Conservation (phyloP, 2,888 invertebrate genomes). For the Dromius quadrimaculatus region DNA sequence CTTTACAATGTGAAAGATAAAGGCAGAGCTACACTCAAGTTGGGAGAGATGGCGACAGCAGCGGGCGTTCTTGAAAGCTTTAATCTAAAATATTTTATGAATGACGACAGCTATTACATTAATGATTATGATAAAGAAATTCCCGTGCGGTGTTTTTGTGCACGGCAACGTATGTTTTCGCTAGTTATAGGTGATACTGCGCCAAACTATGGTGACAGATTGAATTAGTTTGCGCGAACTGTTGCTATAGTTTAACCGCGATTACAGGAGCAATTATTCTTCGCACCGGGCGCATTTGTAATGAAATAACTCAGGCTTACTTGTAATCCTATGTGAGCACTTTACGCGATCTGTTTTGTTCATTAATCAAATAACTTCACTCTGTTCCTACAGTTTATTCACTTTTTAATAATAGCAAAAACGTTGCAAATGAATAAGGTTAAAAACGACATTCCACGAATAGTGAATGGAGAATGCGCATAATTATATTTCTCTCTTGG, state of each 20-base stretch:
- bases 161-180: conserved; percentile 23
- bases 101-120: conserved; percentile 50
- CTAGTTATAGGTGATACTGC: too few relatives aligned
- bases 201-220: conserved; percentile 21
- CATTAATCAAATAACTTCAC: not conserved
- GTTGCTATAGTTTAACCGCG: conserved; percentile 34
- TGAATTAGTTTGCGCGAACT: conserved; percentile 32
- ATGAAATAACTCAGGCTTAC: not conserved
- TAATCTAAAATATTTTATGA: conserved; percentile 51
- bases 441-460: conserved; percentile 7
- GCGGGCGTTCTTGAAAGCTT: conserved; percentile 38
- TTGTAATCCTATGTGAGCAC: not conserved
- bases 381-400: too few relatives aligned
- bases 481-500: conserved; percentile 14
- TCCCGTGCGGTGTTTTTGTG: conserved; percentile 23
- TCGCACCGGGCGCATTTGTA: conserved; percentile 9
- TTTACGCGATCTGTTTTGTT: not conserved
- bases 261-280: conserved; percentile 31
- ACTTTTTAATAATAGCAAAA: conserved; percentile 37
- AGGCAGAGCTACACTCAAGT: conserved; percentile 1
- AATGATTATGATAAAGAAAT: conserved; percentile 51
- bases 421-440: conserved; percentile 9
- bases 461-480: not conserved
- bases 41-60: conserved; percentile 21
- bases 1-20: conserved; percentile 1